A percentile compares a stretch with the other conserved stretches of the same genome.
phyloP scores from a whole-genome alignment of 2,888 invertebrate species.

The Heliconius cydno region DNA sequence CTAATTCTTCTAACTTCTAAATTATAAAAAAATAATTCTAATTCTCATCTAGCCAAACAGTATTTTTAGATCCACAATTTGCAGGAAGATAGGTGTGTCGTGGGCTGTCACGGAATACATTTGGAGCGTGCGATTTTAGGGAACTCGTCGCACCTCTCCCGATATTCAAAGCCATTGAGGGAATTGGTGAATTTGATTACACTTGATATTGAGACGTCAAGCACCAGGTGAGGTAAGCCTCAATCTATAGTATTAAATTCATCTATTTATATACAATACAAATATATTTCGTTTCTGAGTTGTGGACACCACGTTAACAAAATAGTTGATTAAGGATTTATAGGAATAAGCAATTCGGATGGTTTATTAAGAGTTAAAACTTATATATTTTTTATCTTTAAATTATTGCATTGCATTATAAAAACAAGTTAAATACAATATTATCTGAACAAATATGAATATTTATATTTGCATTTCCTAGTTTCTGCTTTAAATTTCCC shows the following conservation, averaged over 20 bases:
- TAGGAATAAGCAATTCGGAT: too few relatives aligned
- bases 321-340: too few relatives aligned
- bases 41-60: slow-evolving; percentile 46
- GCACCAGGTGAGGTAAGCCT: background rate
- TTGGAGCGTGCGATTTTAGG: slow-evolving; percentile 66
- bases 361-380: too few relatives aligned
- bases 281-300: too few relatives aligned
- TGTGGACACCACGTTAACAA: too few relatives aligned
- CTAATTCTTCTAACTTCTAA: too few relatives aligned
- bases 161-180: slow-evolving; percentile 42
- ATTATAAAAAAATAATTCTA: background rate
- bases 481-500: background rate
- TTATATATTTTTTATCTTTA: too few relatives aligned
- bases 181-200: slow-evolving; percentile 43
- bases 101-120: slow-evolving; percentile 63
- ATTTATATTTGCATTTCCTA: slow-evolving; percentile 1
- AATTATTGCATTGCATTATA: background rate
- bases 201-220: slow-evolving; percentile 39
- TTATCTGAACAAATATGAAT: background rate
- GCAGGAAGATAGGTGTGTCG: slow-evolving; percentile 55
- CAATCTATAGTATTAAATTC: background rate
- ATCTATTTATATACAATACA: background rate
- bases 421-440: background rate
- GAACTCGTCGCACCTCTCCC: slow-evolving; percentile 48
- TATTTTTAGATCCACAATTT: slow-evolving; percentile 44